These are phyloP conservation scores for Oxyura jamaicensis DNA, from an alignment of 2,113 vertebrate genomes.

Conservation along the genomic window DNA sequence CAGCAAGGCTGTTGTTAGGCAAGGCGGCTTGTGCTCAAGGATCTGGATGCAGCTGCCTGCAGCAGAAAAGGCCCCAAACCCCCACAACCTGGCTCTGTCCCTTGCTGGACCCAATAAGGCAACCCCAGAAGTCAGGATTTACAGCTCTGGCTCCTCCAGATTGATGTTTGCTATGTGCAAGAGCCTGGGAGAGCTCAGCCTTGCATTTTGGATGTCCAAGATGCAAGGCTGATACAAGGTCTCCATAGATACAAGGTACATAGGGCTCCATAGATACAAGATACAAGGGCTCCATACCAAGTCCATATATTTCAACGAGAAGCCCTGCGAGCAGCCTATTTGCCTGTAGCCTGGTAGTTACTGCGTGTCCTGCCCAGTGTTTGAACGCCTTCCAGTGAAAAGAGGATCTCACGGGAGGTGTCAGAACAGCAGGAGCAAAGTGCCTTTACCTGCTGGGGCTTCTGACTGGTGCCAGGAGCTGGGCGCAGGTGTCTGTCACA, in stretches of 20 bases:
- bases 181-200: too few relatives aligned
- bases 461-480: background rate
- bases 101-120: rapidly evolving
- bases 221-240: too few relatives aligned
- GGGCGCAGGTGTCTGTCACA: background rate
- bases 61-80: background rate
- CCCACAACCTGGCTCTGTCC: background rate
- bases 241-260: too few relatives aligned
- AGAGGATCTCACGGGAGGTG: background rate
- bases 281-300: too few relatives aligned
- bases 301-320: too few relatives aligned
- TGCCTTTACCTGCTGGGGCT: background rate
- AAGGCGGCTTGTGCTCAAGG: background rate
- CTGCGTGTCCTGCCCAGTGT: background rate
- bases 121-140: background rate
- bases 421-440: background rate
- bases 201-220: too few relatives aligned
- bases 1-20: background rate
- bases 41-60: background rate
- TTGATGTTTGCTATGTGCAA: too few relatives aligned
- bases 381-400: background rate
- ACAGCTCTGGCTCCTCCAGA: too few relatives aligned
- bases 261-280: too few relatives aligned
- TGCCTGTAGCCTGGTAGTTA: too few relatives aligned
- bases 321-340: too few relatives aligned